A percentile compares a stretch with the other conserved stretches of the same genome.
Evolutionary conservation across 2,888 invertebrate species (phyloP).

Genomic region (Aphodius granarius): DNA sequence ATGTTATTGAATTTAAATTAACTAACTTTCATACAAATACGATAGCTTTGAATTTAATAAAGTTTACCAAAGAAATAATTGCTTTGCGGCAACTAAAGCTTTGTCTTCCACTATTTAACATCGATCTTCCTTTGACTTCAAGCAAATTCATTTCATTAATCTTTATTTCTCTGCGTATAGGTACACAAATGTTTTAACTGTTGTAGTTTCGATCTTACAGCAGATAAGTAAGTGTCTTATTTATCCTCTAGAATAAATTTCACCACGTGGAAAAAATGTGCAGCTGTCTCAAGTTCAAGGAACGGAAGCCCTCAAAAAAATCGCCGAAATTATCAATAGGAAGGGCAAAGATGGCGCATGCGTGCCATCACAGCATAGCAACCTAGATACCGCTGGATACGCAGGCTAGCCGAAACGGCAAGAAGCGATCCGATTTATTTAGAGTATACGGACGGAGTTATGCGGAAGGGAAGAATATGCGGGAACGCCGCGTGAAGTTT

Average conservation of each 20-base stretch:
- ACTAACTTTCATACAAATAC: no score
- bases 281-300: neutral
- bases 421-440: slow-evolving; percentile 18
- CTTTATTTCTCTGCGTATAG: no score
- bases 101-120: no score
- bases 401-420: slow-evolving; percentile 1
- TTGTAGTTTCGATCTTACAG: no score
- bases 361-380: slow-evolving; percentile 13
- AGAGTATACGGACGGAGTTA: slow-evolving; percentile 23
- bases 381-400: slow-evolving; percentile 15
- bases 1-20: no score
- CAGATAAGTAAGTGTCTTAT: neutral
- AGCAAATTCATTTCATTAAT: no score
- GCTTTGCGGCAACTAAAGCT: no score
- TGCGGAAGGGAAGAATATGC: slow-evolving; percentile 28
- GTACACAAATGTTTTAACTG: no score
- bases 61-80: no score
- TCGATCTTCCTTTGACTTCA: no score
- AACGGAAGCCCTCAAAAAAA: neutral
- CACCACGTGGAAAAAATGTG: neutral
- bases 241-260: neutral
- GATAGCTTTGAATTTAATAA: no score
- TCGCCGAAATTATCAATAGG: neutral
- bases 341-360: no score
- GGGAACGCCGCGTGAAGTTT: slow-evolving; percentile 16